These are phyloP conservation scores for Porites australiensis DNA, from an alignment of 64 coral and sea anemone genomes.

Conservation along the genomic window DNA sequence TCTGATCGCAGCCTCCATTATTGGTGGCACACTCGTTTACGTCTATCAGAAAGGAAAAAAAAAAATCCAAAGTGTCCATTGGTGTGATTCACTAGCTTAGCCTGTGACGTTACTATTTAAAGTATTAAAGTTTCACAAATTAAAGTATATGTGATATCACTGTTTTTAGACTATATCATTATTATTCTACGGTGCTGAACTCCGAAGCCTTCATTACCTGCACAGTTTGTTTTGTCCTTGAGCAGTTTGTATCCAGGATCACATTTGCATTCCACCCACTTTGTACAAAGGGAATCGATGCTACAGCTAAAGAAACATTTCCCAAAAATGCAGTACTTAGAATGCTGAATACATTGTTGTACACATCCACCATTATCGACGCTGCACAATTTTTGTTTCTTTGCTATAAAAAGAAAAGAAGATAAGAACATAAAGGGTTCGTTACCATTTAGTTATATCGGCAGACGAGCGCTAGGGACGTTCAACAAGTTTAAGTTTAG, in stretches of 20 bases:
- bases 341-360: slow-evolving; percentile 56
- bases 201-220: slow-evolving; percentile 12
- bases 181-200: not conserved
- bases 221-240: slow-evolving; percentile 62
- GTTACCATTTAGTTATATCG: no score
- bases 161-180: no score
- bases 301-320: slow-evolving; percentile 67
- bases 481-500: no score
- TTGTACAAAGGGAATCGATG: slow-evolving; percentile 71
- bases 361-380: slow-evolving; percentile 64
- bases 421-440: not conserved
- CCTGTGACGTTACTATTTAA: no score
- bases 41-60: not conserved
- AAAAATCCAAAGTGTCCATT: not conserved
- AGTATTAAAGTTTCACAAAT: no score
- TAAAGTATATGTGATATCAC: no score
- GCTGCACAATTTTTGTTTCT: slow-evolving; percentile 46
- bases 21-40: slow-evolving; percentile 31
- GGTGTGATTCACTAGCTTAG: no score
- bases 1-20: slow-evolving; percentile 57
- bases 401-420: slow-evolving; percentile 35
- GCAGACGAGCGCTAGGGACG: no score
- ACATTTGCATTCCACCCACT: slow-evolving; percentile 67
- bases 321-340: slow-evolving; percentile 62
- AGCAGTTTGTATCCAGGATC: slow-evolving; percentile 59